These are phyloP conservation scores for Catalaphyllia jardinei DNA, from an alignment of 64 coral and sea anemone genomes.

Conservation along the genomic window DNA sequence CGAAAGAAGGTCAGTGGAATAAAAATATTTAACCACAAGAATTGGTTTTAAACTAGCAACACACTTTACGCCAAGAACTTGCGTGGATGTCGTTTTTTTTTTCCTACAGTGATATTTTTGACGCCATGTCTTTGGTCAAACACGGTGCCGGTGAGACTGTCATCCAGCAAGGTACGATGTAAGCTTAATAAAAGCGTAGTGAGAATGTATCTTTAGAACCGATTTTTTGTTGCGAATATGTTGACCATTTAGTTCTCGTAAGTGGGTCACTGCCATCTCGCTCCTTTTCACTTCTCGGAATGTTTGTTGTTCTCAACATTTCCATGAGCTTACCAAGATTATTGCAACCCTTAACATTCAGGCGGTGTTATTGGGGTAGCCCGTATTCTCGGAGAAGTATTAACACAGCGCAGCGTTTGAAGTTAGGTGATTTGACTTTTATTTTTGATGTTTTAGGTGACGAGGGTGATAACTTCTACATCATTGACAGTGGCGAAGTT, in stretches of 20 bases:
- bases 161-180: slow-evolving; percentile 82
- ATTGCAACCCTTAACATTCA: not conserved
- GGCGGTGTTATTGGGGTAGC: not conserved
- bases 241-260: not conserved
- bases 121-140: slow-evolving; percentile 97
- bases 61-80: not conserved
- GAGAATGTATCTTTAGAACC: not conserved
- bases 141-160: slow-evolving; percentile 90
- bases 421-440: not conserved
- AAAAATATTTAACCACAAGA: not conserved
- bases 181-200: not conserved
- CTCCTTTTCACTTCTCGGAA: not conserved
- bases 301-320: not conserved
- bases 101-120: slow-evolving; percentile 93
- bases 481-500: slow-evolving; percentile 99
- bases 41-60: not conserved
- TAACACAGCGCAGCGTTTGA: not conserved
- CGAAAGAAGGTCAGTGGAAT: slow-evolving; percentile 83
- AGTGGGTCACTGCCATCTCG: not conserved
- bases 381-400: not conserved
- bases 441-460: slow-evolving; percentile 70
- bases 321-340: not conserved
- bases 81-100: not conserved
- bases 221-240: not conserved
- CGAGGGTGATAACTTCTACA: slow-evolving; percentile 99